phyloP scores from a whole-genome alignment of 2,797 vertebrate genomes.

The Onychomys torridus region DNA sequence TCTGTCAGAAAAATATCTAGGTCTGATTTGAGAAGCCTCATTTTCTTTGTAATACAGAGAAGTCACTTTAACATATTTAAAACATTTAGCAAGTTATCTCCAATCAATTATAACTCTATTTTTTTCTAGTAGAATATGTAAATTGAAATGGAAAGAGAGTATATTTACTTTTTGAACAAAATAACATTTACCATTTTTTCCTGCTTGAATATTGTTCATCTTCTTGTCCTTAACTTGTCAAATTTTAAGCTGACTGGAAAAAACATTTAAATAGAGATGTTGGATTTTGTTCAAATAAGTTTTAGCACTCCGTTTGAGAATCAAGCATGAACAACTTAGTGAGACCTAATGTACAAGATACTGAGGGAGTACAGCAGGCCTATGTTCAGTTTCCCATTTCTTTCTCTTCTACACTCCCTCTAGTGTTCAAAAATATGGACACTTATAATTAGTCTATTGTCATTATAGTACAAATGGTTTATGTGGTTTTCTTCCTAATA shows the following conservation, averaged over 20 bases:
- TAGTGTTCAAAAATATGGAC: conserved; percentile 73
- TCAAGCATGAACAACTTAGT: neutral
- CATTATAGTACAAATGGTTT: neutral
- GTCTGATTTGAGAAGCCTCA: neutral
- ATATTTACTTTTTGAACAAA: neutral
- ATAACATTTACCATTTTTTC: neutral
- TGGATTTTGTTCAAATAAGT: neutral
- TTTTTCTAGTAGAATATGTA: neutral
- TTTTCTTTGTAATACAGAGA: neutral
- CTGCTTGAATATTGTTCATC: neutral
- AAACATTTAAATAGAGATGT: neutral
- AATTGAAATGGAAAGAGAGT: neutral
- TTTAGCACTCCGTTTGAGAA: conserved; percentile 29
- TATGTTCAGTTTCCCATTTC: neutral
- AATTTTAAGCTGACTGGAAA: conserved; percentile 62
- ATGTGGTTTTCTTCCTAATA: neutral
- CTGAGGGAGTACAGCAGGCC: neutral
- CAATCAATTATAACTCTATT: neutral
- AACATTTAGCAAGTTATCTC: neutral
- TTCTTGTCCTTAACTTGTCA: neutral
- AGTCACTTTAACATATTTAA: neutral
- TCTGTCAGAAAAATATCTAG: neutral
- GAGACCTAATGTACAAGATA: neutral
- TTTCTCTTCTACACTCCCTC: conserved; percentile 66
- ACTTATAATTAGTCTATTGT: neutral